Evolutionary conservation across 2,113 vertebrate genomes (phyloP), one percentile per base, ranked within the genome.

Genomic region (Dendropsophus ebraccatus): DNA sequence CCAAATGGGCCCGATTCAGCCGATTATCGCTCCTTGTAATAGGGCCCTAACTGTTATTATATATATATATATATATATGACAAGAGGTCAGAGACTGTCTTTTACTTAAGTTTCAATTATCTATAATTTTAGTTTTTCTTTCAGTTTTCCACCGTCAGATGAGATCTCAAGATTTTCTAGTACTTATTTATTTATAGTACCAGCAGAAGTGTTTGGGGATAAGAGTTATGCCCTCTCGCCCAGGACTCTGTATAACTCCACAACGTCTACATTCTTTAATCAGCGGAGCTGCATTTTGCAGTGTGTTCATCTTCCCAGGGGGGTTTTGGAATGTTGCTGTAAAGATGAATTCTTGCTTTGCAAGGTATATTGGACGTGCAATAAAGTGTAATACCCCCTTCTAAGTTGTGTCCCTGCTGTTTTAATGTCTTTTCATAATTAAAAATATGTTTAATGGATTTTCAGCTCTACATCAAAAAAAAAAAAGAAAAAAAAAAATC

Each of bases 391-490:
- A 72, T 54, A 62, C 76, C 75, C 73, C 76, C 76, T 81, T 56
- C 49, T 35, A 69, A 58, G 76, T 25, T 30, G n/a, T 7, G n/a
- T 69, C 25, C 76, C 84, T 56, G 30, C 83, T 84, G 83, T 54
- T 79, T 78, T 70, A 72, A 52, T 86, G 84, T 47, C 65, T 72
- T 86, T 80, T 58, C 32, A 86, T 80, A 86, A 86, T 86, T 86
- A 86, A 80, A 86, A 86, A 81, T 86, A 72, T 52, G 62, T 86
- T 86, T 73, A 81, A 86, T 86, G 52, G 76, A 80, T 81, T 86
- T 86, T 65, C 25, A 60, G 50, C 35, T 80, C 21, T 16, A 69
- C 19, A 77, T 62, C 54, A 84, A 58, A 84, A 65, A 62, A n/a
- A n/a, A n/a, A n/a, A n/a, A 65, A 58, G 72, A 65, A 28, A 65